Evolutionary conservation across 2,888 invertebrate species (phyloP), one percentile per base, ranked within the genome.

Genomic region (Boloria euphrosyne): DNA sequence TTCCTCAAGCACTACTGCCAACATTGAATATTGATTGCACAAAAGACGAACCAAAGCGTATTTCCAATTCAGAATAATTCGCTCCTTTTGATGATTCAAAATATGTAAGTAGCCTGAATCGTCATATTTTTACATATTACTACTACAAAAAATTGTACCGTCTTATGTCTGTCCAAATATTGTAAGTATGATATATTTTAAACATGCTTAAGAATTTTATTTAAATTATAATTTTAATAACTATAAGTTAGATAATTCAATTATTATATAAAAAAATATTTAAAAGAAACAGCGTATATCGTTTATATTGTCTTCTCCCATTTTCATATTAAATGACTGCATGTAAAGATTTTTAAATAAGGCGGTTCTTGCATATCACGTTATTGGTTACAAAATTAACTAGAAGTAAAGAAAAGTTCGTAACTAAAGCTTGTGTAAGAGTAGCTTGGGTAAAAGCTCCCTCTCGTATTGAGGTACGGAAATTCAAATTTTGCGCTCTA

Each of bases 11-110:
- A 82, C 84, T 82, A 81, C 78, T 82, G 85, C 83, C 88, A 89
- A 88, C 90, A 89, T 89, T 86, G 91, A 91, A 90, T 92, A 92
- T 92, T 92, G 93, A 93, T 93, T 92, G 92, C 84, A 89, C 92
- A 92, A 93, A 93, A 92, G 92, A 90, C 87, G 87, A 84, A 86
- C 80, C 83, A 85, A 85, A 92, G 92, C 93, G 92, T 93, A 93
- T 93, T 93, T 82, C 91, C 90, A 85, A 92, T 92, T 90, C 87
- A 86, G 90, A 91, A 90, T 90, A 89, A 91, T 92, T 92, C 90
- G 77, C 83, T 90, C 86, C 91, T 90, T 92, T 92, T 90, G 90
- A 91, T 83, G 85, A 83, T 77, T 82, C 82, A 85, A 92, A 93
- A 92, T 92, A 93, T 92, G 92, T 92, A 93, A 91, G 92, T 89